phyloP scores from a whole-genome alignment of 2,888 invertebrate genomes.

The Xanthia icteritia region DNA sequence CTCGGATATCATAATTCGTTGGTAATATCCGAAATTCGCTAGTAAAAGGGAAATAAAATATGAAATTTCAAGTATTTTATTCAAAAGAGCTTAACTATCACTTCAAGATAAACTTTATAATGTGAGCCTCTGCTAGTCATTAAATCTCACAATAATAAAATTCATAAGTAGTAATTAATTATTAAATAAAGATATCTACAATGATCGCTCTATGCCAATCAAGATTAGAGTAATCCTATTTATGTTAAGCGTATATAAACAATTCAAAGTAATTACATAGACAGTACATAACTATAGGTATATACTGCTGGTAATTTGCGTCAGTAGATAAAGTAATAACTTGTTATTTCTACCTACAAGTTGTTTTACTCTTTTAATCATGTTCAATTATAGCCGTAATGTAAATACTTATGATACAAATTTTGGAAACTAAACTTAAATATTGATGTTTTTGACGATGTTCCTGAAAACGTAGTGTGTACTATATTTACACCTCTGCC shows the following conservation, averaged over 20 bases:
- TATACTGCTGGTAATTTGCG: constrained; percentile 21
- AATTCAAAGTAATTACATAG: constrained; percentile 39
- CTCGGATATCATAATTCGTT: neutral
- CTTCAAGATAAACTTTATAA: neutral
- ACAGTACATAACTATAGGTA: constrained; percentile 3
- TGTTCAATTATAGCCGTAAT: neutral
- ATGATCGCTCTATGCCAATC: constrained; percentile 23
- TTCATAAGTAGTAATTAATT: neutral
- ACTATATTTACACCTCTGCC: neutral
- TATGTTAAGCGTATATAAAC: constrained; percentile 27
- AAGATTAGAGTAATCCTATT: constrained; percentile 43
- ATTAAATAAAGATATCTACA: constrained; percentile 21
- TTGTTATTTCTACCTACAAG: neutral
- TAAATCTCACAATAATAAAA: constrained; percentile 1
- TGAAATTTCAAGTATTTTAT: neutral
- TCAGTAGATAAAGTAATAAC: constrained; percentile 35
- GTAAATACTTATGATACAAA: constrained; percentile 12
- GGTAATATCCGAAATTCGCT: neutral
- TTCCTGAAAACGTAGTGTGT: constrained; percentile 22
- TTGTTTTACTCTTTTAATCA: constrained; percentile 42
- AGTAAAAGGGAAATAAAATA: neutral
- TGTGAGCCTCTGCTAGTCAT: neutral
- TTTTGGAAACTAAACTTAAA: constrained; percentile 1
- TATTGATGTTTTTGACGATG: neutral
- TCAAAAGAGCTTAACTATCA: neutral